A percentile compares a stretch with the other conserved stretches of the same genome.
phyloP scores from a whole-genome alignment of 53 echinoderm and acorn worm genomes.

The Hippasteria phrygiana region DNA sequence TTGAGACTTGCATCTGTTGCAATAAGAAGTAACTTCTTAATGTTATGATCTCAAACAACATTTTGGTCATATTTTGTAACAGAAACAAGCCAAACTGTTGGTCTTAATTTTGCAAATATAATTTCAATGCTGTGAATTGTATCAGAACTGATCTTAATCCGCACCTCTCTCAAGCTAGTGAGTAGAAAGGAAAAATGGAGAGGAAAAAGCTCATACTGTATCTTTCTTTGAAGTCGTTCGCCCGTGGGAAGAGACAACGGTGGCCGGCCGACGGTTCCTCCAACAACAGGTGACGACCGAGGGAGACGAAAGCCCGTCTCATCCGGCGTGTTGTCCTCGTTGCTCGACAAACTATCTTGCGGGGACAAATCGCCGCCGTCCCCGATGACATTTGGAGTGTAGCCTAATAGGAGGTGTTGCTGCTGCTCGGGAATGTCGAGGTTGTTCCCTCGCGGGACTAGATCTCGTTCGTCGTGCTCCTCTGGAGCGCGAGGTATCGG shows the following conservation, averaged over 20 bases:
- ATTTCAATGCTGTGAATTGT: no score
- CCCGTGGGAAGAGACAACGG: not conserved
- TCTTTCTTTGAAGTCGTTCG: not conserved
- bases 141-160: no score
- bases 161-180: no score
- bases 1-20: no score
- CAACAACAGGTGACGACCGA: no score
- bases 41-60: no score
- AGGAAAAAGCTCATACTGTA: not conserved
- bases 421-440: not conserved
- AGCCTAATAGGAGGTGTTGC: not conserved
- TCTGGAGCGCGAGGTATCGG: not conserved
- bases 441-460: not conserved
- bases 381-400: not conserved
- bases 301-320: not conserved
- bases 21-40: no score
- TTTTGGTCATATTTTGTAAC: no score
- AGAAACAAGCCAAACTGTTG: no score
- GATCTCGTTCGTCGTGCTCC: not conserved
- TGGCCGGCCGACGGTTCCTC: no score
- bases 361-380: not conserved
- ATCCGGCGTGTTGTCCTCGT: constrained; percentile 15
- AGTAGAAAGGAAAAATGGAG: not conserved
- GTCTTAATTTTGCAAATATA: no score
- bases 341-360: not conserved